Evolutionary conservation across 1,140 invertebrate genomes (phyloP), one percentile per base, ranked within the genome.

Genomic region (Chironomus tepperi): DNA sequence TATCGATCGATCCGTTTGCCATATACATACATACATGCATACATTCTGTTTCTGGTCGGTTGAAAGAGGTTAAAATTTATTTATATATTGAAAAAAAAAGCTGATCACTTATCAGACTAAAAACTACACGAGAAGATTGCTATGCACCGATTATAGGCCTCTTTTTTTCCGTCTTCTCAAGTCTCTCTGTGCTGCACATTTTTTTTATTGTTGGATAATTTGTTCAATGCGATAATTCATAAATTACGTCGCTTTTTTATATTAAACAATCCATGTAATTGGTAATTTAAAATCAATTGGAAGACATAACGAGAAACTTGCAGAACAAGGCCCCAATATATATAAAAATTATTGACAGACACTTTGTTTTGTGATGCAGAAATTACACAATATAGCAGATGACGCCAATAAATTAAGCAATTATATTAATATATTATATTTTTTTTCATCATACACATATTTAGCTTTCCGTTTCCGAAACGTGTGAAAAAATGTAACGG

Each of bases 341-440:
- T 18, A 67, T 67, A 16, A 67, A 9, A 19, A 12, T 70, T 19
- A 70, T 19, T 70, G 65, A 8, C 65, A 70, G 10, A 70, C 47
- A 57, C 47, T 57, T 57, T 57, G 47, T 57, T n/a, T n/a, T 57
- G 65, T 70, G 3, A 70, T 57, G 19, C n/a, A 19, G 19, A 70
- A 18, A 70, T 19, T 70, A 6, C 19, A 19, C n/a, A 18, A 70
- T 19, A 19, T 5, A 15, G 65, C 65, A 70, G 65, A 70, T 70
- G 65, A 70, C 65, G 65, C 65, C 65, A 57, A 70, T 70, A 70
- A 70, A 70, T 70, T 70, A 70, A 70, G 65, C 16, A 70, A 70
- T 70, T 70, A 70, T 70, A 70, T 21, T 18, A 57, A 57, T 10
- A 57, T 10, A 10, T n/a, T n/a, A n/a, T n/a, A n/a, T n/a, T n/a